A percentile compares a stretch with the other conserved stretches of the same genome.
phyloP scores from a whole-genome alignment of 2,113 vertebrate genomes.

The Felis chaus region DNA sequence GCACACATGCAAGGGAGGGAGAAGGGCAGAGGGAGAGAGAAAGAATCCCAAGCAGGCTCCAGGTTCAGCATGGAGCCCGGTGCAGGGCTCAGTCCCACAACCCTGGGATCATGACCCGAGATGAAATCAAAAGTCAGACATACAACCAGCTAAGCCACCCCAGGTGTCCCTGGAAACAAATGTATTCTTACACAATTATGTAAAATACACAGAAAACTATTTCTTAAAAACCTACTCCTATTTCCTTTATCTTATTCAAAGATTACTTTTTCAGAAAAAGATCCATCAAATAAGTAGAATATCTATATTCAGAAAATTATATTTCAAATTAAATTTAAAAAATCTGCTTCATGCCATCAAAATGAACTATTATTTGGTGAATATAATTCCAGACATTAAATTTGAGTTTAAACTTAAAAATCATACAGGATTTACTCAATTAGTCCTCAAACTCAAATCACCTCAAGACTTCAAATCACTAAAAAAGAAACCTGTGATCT shows the following conservation, averaged over 20 bases:
- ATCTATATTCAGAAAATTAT: neutral
- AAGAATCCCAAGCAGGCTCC: too few relatives aligned
- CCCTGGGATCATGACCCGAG: too few relatives aligned
- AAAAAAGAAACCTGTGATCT: slow-evolving; percentile 34
- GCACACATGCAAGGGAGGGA: too few relatives aligned
- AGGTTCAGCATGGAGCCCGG: too few relatives aligned
- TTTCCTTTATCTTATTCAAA: slow-evolving; percentile 8
- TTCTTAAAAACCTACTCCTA: slow-evolving; percentile 30
- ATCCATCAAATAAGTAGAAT: neutral
- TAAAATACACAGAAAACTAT: slow-evolving; percentile 33
- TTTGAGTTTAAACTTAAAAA: slow-evolving; percentile 33
- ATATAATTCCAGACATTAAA: slow-evolving; percentile 33
- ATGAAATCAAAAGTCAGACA: too few relatives aligned
- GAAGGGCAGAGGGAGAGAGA: too few relatives aligned
- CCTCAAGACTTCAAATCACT: neutral
- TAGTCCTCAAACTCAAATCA: neutral
- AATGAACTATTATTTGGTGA: slow-evolving; percentile 26
- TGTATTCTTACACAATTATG: neutral
- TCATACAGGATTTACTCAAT: neutral
- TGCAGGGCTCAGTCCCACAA: too few relatives aligned
- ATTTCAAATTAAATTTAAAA: neutral
- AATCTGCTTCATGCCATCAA: neutral
- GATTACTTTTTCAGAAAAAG: neutral
- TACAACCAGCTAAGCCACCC: too few relatives aligned
- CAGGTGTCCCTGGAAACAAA: too few relatives aligned